Conservation (phyloP, 1,140 invertebrate genomes). For the Trichonephila clavata region DNA sequence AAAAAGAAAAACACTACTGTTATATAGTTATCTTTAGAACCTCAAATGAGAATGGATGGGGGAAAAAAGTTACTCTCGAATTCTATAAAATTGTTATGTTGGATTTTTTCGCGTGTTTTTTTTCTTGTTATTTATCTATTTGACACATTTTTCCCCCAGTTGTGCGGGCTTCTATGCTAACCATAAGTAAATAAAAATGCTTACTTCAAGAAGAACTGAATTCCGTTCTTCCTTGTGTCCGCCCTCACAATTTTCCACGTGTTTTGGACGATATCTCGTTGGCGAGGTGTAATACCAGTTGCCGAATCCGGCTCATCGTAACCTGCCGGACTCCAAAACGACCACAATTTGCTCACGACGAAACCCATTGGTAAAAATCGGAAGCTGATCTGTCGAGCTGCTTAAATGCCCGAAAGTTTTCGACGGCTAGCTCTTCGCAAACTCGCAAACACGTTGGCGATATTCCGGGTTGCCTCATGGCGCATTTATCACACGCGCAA, state of each 20-base stretch:
- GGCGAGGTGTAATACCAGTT: conserved; percentile 82
- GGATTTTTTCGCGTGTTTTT: too few relatives aligned
- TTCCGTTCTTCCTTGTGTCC: conserved; percentile 82
- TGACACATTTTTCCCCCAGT: too few relatives aligned
- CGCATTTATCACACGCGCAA: background rate
- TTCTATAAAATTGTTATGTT: too few relatives aligned
- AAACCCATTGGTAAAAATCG: conserved; percentile 53
- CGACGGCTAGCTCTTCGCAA: background rate
- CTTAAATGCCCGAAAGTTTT: conserved; percentile 28
- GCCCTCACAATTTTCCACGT: conserved; percentile 83
- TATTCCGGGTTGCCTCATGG: background rate
- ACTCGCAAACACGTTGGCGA: background rate
- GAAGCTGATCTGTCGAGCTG: background rate
- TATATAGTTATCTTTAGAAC: too few relatives aligned
- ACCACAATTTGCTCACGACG: conserved; percentile 44
- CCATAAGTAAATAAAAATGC: conserved; percentile 71
- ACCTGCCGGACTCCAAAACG: conserved; percentile 29
- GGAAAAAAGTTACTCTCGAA: too few relatives aligned
- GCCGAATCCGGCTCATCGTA: conserved; percentile 80
- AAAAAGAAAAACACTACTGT: too few relatives aligned
- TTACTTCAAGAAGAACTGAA: conserved; percentile 83
- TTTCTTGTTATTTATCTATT: too few relatives aligned
- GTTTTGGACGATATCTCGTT: conserved; percentile 82
- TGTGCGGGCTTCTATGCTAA: background rate
- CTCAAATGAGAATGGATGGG: too few relatives aligned